Conservation (phyloP, 2,113 vertebrate genomes). For the Meleagris gallopavo region DNA sequence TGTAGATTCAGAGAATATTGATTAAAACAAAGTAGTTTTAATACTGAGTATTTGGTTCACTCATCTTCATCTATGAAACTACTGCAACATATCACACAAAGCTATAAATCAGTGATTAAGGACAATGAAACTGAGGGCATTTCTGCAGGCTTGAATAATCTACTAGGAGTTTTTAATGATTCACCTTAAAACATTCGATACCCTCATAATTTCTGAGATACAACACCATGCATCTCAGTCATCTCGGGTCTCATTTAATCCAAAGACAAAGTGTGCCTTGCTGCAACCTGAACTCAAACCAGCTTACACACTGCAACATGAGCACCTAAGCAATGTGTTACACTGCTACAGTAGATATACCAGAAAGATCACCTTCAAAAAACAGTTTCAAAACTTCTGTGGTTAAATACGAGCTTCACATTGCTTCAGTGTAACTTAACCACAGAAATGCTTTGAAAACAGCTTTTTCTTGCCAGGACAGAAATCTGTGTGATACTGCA, state of each 20-base stretch:
- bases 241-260: background rate
- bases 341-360: background rate
- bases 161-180: background rate
- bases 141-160: background rate
- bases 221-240: background rate
- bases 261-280: background rate
- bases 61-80: background rate
- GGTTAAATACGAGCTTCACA: background rate
- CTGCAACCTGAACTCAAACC: background rate
- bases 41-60: background rate
- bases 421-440: background rate
- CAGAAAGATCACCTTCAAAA: background rate
- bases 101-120: constrained; percentile 2
- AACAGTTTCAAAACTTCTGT: background rate
- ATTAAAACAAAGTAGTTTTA: background rate
- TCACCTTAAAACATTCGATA: background rate
- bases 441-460: background rate
- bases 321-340: background rate
- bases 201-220: background rate
- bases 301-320: background rate
- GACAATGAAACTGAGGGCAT: background rate
- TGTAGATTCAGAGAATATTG: background rate
- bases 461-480: background rate
- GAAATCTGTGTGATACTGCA: background rate
- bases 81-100: background rate